Evolutionary conservation across 2,888 invertebrate genomes (phyloP), one percentile per base, ranked within the genome.

Genomic region (Cephus nigrinus): DNA sequence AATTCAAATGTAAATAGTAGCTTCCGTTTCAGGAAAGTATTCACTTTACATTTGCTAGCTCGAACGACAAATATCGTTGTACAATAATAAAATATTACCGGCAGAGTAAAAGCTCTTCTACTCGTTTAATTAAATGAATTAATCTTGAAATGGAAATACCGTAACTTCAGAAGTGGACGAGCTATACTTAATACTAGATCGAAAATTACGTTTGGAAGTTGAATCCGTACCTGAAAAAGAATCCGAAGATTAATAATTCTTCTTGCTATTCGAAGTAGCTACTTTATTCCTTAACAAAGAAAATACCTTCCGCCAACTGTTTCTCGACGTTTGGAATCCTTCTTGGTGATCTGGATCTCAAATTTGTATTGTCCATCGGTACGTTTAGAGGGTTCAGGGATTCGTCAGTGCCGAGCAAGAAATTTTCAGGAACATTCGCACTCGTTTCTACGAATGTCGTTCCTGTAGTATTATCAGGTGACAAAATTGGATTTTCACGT

Each of bases 91-190:
- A 23, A 1, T 15, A 40, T 40, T 2, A 23, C 15, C 15, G 40
- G 5, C 0, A 55, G 9, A 55, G 55, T 23, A 23, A 55, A 55
- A 55, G 23, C 15, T 55, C 2, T 9, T 55, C 1, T 9, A 2
- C 2, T 36, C 12, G 36, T 15, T 23, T 23, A 23, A 23, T 23
- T 23, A 5, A 23, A 55, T 32, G 0, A 71, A 71, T 80, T 40
- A 83, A 73, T 80, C 69, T 34, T 78, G 78, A 78, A 85, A 85
- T 3, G 84, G 85, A 76, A 82, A 84, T 4, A 81, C 23, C 23
- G 23, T 55, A 9, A 5, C 5, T 23, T 55, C 2, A 9, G 55
- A 55, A 9, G 23, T 55, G 23, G 55, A 55, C 1, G 55, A 55
- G 9, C 9, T 23, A 9, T 55, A 23, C 55, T 23, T 55, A 5